These are phyloP conservation scores for Aphrocallistes beatrix DNA, from an alignment of 37 sponge, comb jelly and placozoan genomes.

Conservation along the genomic window DNA sequence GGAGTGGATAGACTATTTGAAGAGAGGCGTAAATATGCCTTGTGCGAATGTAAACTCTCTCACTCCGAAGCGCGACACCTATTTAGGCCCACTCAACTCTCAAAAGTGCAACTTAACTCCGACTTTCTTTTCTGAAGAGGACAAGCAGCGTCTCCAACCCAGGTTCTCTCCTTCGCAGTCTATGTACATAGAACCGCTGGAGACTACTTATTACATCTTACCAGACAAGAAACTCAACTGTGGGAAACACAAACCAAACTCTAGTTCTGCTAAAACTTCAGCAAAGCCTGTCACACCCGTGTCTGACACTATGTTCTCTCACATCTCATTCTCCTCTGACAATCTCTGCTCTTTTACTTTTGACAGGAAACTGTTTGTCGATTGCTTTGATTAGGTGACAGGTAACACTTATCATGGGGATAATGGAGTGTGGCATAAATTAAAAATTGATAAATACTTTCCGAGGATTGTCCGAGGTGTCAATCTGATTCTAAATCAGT, in stretches of 20 bases:
- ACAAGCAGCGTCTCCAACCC: not conserved
- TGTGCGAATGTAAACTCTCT: not conserved
- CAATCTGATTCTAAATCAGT: too few relatives aligned
- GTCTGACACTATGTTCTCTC: not conserved
- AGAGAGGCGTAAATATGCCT: not conserved
- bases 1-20: not conserved
- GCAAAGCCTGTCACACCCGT: not conserved
- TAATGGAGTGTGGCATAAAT: too few relatives aligned
- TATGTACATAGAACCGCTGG: not conserved
- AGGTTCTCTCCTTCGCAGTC: slow-evolving; percentile 18
- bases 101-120: not conserved
- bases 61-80: not conserved
- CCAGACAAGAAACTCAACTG: not conserved
- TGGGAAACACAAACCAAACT: not conserved
- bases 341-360: not conserved
- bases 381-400: not conserved
- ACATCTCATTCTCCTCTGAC: not conserved
- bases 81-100: not conserved
- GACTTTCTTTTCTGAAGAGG: not conserved
- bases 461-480: too few relatives aligned
- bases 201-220: not conserved
- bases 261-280: not conserved
- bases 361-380: not conserved
- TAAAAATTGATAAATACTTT: too few relatives aligned
- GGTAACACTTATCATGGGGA: too few relatives aligned